A percentile compares a stretch with the other conserved stretches of the same genome.
Evolutionary conservation across 2,113 vertebrate species (phyloP).

Genomic region (Porphyrio hochstetteri): DNA sequence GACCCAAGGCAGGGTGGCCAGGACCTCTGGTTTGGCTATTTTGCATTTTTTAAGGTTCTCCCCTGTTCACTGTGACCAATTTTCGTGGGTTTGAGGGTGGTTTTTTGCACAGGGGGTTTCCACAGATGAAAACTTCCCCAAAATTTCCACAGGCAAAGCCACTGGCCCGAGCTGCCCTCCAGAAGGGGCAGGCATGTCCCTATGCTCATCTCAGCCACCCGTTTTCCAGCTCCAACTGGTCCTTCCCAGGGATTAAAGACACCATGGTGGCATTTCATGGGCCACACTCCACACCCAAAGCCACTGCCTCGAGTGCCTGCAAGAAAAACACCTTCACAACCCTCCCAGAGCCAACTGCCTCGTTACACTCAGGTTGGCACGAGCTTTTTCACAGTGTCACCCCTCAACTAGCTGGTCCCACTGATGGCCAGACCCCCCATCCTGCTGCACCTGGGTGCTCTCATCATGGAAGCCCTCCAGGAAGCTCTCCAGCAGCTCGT

Average conservation of each 20-base stretch:
- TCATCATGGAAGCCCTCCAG: constrained; percentile 97
- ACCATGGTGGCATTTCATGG: accelerated
- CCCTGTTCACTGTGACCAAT: not conserved
- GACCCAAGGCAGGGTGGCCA: not conserved
- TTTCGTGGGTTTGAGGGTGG: not conserved
- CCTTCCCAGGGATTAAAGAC: not conserved
- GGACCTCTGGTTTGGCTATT: not conserved
- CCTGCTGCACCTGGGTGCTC: constrained; percentile 89
- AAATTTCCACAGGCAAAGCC: not conserved
- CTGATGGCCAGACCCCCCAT: not conserved
- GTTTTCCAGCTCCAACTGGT: not conserved
- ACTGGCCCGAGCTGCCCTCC: not conserved
- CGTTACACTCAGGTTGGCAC: accelerated
- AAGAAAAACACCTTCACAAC: accelerated
- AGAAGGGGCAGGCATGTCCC: not conserved
- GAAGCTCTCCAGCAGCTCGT: constrained; percentile 95
- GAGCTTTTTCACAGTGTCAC: not conserved
- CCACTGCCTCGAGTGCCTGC: accelerated
- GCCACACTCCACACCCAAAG: not conserved
- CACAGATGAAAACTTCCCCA: not conserved
- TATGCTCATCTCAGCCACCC: not conserved
- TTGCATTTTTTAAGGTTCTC: not conserved
- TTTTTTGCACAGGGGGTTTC: not conserved
- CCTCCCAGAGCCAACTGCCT: not conserved
- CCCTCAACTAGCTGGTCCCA: no score